Conservation (phyloP, 2,888 invertebrate genomes). For the Alentia gelatinosa region DNA sequence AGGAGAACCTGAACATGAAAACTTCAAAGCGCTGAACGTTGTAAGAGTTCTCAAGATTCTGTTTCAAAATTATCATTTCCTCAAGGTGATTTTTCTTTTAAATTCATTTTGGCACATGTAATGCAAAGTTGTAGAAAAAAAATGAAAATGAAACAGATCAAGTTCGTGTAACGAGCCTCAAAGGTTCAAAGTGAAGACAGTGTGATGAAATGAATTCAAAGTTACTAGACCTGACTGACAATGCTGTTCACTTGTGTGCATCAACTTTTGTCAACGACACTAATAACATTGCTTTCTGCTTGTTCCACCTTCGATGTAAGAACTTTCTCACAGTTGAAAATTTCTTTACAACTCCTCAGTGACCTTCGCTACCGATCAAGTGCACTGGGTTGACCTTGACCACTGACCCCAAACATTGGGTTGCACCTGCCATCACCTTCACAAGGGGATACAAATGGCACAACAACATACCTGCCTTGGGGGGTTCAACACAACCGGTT, state of each 20-base stretch:
- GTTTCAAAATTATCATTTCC: neutral
- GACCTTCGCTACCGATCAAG: constrained; percentile 24
- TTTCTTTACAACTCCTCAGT: neutral
- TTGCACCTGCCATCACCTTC: neutral
- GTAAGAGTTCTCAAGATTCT: neutral
- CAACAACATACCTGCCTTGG: neutral
- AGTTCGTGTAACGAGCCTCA: neutral
- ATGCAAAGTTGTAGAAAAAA: neutral
- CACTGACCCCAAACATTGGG: neutral
- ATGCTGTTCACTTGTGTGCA: constrained; percentile 26
- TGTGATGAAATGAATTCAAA: neutral
- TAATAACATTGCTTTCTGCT: neutral
- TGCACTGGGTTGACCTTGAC: neutral
- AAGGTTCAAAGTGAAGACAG: neutral
- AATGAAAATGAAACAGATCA: neutral
- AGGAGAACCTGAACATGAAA: neutral
- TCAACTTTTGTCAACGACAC: neutral
- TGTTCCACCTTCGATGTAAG: neutral
- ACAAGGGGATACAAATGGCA: constrained; percentile 32
- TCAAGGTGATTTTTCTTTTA: neutral
- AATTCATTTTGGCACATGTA: constrained; percentile 31
- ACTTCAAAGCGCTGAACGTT: no score
- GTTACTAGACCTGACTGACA: constrained; percentile 5
- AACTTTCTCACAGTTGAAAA: neutral
- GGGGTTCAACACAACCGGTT: constrained; percentile 40